These are phyloP conservation scores for Ptilodon capucinus DNA, from an alignment of 2,888 invertebrate genomes.

Conservation along the genomic window DNA sequence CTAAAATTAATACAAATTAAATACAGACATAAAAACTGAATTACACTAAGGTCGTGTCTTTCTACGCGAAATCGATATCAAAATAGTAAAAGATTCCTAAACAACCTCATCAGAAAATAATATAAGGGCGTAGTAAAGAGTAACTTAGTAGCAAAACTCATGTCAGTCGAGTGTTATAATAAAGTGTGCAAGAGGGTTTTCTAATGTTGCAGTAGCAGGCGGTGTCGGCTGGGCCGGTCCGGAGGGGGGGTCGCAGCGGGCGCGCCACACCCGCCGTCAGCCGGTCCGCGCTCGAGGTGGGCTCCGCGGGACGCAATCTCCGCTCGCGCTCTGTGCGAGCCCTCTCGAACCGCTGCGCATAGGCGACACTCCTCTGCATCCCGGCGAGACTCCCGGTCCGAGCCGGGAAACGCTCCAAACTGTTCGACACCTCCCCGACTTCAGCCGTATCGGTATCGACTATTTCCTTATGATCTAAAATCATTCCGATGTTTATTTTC, in stretches of 20 bases:
- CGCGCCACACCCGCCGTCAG: slow-evolving; percentile 48
- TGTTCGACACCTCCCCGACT: slow-evolving; percentile 54
- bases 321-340: slow-evolving; percentile 51
- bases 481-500: slow-evolving; percentile 75
- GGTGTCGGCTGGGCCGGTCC: slow-evolving; percentile 24
- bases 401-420: slow-evolving; percentile 51
- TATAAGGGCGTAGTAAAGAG: background rate
- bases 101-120: background rate
- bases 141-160: slow-evolving; percentile 20
- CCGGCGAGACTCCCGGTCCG: slow-evolving; percentile 65
- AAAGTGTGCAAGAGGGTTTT: slow-evolving; percentile 49
- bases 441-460: slow-evolving; percentile 68
- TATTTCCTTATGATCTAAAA: slow-evolving; percentile 76
- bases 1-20: background rate
- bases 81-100: background rate
- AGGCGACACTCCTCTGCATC: slow-evolving; percentile 58
- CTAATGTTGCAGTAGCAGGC: slow-evolving; percentile 31
- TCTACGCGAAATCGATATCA: background rate
- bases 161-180: slow-evolving; percentile 55
- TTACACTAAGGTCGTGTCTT: background rate
- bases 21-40: background rate
- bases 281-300: slow-evolving; percentile 48
- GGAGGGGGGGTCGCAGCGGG: slow-evolving; percentile 45
- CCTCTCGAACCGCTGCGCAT: slow-evolving; percentile 57
- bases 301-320: slow-evolving; percentile 41